A percentile compares a stretch with the other conserved stretches of the same genome.
These are phyloP conservation scores for Leptodactylus fallax DNA, from an alignment of 2,797 vertebrate genomes.

Conservation along the genomic window DNA sequence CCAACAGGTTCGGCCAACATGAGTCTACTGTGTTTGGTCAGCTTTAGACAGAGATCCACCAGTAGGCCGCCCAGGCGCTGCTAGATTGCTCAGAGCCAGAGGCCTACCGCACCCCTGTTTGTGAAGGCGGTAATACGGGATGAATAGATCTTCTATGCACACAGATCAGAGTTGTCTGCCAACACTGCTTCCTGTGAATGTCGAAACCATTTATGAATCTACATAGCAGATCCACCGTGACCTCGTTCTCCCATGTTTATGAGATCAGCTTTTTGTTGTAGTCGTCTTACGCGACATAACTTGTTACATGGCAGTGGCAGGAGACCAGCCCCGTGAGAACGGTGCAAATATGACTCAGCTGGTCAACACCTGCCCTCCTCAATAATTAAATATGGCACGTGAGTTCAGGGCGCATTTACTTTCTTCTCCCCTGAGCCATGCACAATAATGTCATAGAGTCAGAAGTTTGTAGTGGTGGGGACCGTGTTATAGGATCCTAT, in stretches of 20 bases:
- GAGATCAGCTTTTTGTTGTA: conserved; percentile 7
- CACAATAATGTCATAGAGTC: background rate
- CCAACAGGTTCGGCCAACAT: too few species aligned
- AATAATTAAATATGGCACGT: conserved; percentile 23
- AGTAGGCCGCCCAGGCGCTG: background rate
- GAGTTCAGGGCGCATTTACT: background rate
- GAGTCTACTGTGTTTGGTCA: too few species aligned
- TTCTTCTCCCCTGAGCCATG: background rate
- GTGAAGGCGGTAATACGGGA: background rate
- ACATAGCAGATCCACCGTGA: background rate
- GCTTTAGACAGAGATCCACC: background rate
- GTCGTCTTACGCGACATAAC: background rate
- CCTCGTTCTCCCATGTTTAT: background rate
- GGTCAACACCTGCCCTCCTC: conserved; percentile 18
- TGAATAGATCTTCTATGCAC: background rate
- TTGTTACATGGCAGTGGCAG: background rate
- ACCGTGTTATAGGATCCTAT: background rate
- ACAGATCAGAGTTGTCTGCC: background rate
- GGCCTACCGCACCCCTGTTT: too few species aligned
- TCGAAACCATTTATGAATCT: conserved; percentile 28
- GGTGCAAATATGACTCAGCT: conserved; percentile 10
- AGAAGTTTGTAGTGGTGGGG: background rate
- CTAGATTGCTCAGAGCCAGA: background rate
- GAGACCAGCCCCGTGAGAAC: background rate
- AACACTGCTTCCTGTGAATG: conserved; percentile 16